Evolutionary conservation across 2,888 invertebrate genomes (phyloP), one percentile per base, ranked within the genome.

Genomic region (Alentia gelatinosa): DNA sequence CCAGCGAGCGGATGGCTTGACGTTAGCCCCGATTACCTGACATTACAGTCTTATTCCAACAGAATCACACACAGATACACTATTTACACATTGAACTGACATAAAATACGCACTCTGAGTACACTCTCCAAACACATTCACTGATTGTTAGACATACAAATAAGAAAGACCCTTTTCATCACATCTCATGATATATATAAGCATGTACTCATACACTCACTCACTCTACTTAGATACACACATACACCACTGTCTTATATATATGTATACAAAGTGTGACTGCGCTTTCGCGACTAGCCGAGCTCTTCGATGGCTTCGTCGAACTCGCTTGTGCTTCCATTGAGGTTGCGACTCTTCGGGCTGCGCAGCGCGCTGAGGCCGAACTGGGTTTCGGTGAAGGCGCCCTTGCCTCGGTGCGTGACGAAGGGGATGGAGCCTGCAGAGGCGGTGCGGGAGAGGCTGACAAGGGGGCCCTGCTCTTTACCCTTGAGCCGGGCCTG

Each of bases 321-420:
- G 26, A 86, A 86, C 35, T 86, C 86, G 26, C 86, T 50, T 0
- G 42, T 86, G 47, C 50, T 86, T 7, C 86, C 42, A 26, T 86
- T 86, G 47, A 86, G 33, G 30, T 47, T 42, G 0, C 33, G 1
- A 1, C 15, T 42, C 47, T 47, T 42, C 12, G 86, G 86, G 26
- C 86, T 86, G 5, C 86, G 86, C 9, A 86, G 47, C 12, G 86
- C 86, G 33, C 47, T 86, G 9, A 86, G 86, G 26, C 86, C 86
- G 23, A 86, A 86, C 50, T 86, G 47, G 30, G 23, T 86, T 47
- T 86, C 86, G 50, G 9, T 40, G 50, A 86, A 86, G 42, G 86
- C 86, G 26, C 90, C 90, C 42, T 35, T 68, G 15, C 90, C 90
- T 37, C 90, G 75, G 56, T 90, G 90, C 30, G 74, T 47, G 0